phyloP scores from a whole-genome alignment of 2,888 invertebrate species.

The Dicyrtomina minuta region DNA sequence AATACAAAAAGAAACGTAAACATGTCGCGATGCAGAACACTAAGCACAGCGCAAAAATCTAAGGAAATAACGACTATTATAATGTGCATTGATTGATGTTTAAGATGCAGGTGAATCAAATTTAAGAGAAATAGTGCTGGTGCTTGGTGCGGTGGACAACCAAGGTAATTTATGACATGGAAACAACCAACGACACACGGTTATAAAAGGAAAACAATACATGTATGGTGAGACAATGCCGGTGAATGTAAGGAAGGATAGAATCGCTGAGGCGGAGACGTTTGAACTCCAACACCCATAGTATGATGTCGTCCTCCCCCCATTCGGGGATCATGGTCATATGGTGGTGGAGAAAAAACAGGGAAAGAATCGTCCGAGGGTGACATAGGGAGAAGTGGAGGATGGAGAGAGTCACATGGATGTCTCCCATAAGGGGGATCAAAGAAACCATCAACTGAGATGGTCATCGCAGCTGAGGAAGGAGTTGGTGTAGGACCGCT shows the following conservation, averaged over 20 bases:
- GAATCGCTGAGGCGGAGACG: constrained; percentile 59
- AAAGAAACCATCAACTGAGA: constrained; percentile 80
- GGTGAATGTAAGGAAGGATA: constrained; percentile 72
- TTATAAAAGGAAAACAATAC: constrained; percentile 60
- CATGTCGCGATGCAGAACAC: no score
- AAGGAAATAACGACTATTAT: no score
- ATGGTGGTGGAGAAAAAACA: constrained; percentile 80
- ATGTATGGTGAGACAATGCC: constrained; percentile 86
- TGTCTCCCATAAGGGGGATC: constrained; percentile 60
- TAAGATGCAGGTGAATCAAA: no score
- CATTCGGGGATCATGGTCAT: constrained; percentile 56
- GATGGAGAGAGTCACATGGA: constrained; percentile 61
- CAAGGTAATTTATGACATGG: no score
- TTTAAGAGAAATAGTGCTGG: no score
- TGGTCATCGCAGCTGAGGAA: constrained; percentile 79
- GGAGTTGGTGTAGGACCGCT: constrained; percentile 65
- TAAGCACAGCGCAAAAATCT: no score
- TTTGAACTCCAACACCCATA: constrained; percentile 60
- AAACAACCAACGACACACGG: background rate
- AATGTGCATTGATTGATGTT: no score
- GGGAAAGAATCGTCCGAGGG: constrained; percentile 70
- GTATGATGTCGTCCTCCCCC: constrained; percentile 57
- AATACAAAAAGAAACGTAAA: no score
- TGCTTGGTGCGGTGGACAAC: no score
- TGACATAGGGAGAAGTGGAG: constrained; percentile 62